Evolutionary conservation across 1,140 invertebrate genomes (phyloP).

Genomic region (Proales similis): DNA sequence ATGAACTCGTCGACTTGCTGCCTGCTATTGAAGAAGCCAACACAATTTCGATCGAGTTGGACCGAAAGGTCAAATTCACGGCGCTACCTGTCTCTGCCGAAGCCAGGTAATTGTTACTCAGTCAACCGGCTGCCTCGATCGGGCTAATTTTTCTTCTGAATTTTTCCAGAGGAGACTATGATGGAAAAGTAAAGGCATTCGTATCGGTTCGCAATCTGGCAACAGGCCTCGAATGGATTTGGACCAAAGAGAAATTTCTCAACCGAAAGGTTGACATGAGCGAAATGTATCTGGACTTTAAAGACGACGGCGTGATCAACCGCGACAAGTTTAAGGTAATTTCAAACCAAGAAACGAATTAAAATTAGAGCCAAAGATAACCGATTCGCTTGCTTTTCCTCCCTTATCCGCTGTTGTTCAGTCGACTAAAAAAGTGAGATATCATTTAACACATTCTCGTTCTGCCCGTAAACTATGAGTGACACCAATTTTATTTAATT

Average conservation of each 20-base stretch:
- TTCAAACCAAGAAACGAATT: not conserved
- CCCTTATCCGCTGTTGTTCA: too few relatives aligned
- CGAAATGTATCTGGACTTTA: conserved; percentile 60
- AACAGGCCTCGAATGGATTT: conserved; percentile 58
- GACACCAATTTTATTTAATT: too few relatives aligned
- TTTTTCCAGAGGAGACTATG: conserved; percentile 1
- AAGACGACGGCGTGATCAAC: conserved; percentile 52
- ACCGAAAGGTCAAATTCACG: conserved; percentile 59
- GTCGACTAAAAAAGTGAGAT: too few relatives aligned
- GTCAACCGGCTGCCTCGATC: conserved; percentile 49
- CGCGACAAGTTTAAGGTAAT: conserved; percentile 16
- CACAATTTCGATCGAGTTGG: conserved; percentile 59
- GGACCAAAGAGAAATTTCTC: conserved; percentile 58
- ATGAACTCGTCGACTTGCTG: conserved; percentile 59
- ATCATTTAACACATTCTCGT: too few relatives aligned
- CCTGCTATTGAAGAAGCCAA: conserved; percentile 60
- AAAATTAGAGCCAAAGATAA: not conserved
- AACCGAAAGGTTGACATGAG: conserved; percentile 61
- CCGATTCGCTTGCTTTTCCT: too few relatives aligned
- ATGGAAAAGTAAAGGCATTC: conserved; percentile 46
- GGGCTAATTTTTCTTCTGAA: conserved; percentile 47
- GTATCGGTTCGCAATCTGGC: conserved; percentile 58
- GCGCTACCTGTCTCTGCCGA: conserved; percentile 59
- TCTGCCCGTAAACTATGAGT: too few relatives aligned
- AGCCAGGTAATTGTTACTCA: conserved; percentile 47